Conservation (phyloP, 2,888 invertebrate genomes). For the Drosophila cracens region DNA sequence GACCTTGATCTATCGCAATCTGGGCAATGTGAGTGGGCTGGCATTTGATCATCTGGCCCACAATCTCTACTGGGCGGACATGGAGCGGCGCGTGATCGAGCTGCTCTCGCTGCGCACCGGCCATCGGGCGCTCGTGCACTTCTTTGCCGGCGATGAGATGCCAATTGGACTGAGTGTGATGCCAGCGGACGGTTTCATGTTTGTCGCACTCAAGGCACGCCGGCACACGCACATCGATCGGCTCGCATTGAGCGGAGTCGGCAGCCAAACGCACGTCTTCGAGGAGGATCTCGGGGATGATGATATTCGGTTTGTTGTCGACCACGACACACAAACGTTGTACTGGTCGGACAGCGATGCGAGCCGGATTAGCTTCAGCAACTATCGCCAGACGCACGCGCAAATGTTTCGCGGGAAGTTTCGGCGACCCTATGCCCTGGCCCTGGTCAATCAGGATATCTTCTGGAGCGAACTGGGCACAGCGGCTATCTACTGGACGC, state of each 20-base stretch:
- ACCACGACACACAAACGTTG: constrained; percentile 87
- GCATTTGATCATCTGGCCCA: constrained; percentile 90
- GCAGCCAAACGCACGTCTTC: constrained; percentile 82
- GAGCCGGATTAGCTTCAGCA: constrained; percentile 88
- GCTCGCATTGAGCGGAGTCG: constrained; percentile 89
- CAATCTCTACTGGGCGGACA: constrained; percentile 91
- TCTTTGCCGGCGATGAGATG: constrained; percentile 87
- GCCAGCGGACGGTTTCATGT: constrained; percentile 86
- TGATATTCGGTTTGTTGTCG: constrained; percentile 79
- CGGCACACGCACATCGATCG: constrained; percentile 88
- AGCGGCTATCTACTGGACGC: constrained; percentile 87
- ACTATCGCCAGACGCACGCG: constrained; percentile 87
- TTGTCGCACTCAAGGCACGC: constrained; percentile 86
- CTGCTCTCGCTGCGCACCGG: constrained; percentile 87
- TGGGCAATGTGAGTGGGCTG: constrained; percentile 87
- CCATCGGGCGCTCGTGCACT: constrained; percentile 87
- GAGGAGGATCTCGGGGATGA: constrained; percentile 84
- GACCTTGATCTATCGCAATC: constrained; percentile 83
- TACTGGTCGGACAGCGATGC: constrained; percentile 89
- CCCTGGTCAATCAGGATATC: constrained; percentile 87
- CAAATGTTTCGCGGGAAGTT: constrained; percentile 85
- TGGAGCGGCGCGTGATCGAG: constrained; percentile 88
- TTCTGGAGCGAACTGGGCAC: constrained; percentile 89
- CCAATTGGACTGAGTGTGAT: constrained; percentile 90
- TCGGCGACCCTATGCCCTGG: constrained; percentile 87